These are phyloP conservation scores for Neodiprion virginianus DNA, from an alignment of 1,140 invertebrate genomes.

Conservation along the genomic window DNA sequence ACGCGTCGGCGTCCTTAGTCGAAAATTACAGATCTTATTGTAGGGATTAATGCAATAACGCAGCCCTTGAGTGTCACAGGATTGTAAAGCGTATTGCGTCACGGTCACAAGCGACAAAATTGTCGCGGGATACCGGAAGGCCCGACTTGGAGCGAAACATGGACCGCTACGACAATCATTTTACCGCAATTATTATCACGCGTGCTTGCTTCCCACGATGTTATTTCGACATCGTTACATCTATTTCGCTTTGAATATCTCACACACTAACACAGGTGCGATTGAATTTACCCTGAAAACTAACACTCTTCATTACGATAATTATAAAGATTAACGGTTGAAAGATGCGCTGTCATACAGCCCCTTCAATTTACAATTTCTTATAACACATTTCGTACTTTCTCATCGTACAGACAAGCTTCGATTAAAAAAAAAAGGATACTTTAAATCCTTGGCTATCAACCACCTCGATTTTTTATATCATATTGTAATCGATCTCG, in stretches of 20 bases:
- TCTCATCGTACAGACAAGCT: too few relatives aligned
- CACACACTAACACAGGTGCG: background rate
- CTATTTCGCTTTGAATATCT: background rate
- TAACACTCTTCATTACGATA: too few relatives aligned
- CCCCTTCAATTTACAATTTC: too few relatives aligned
- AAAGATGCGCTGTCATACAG: too few relatives aligned
- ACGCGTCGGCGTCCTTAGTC: too few relatives aligned
- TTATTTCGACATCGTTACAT: conserved; percentile 4
- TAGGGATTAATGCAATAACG: background rate
- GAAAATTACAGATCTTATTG: too few relatives aligned
- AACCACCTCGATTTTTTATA: too few relatives aligned
- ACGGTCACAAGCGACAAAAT: conserved; percentile 57
- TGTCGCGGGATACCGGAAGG: conserved; percentile 53
- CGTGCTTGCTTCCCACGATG: conserved; percentile 22
- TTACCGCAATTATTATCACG: conserved; percentile 50
- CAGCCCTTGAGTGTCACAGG: conserved; percentile 33
- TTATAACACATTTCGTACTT: too few relatives aligned
- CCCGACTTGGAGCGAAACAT: conserved; percentile 34
- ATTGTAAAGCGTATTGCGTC: conserved; percentile 46
- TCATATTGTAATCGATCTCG: background rate
- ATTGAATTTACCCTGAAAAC: too few relatives aligned
- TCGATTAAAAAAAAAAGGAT: too few relatives aligned
- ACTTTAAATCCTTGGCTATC: too few relatives aligned
- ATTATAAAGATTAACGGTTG: too few relatives aligned
- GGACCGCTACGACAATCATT: conserved; percentile 58